A percentile compares a stretch with the other conserved stretches of the same genome.
These are phyloP conservation scores for Pelodytes ibericus DNA, from an alignment of 2,797 vertebrate species.

Conservation along the genomic window DNA sequence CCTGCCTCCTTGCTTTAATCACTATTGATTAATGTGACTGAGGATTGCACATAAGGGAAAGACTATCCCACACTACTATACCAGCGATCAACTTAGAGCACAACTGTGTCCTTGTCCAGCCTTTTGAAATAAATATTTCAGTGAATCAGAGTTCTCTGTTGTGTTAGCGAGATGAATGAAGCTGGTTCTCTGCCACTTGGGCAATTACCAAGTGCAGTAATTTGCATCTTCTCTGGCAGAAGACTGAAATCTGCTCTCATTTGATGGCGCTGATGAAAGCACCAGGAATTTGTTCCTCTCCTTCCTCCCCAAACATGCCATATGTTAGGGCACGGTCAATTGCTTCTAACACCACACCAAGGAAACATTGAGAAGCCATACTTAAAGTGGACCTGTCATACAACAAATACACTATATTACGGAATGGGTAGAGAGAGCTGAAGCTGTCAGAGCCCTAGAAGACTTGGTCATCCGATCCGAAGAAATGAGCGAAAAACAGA, in stretches of 20 bases:
- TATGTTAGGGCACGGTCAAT: slow-evolving; percentile 6
- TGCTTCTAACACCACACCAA: not conserved
- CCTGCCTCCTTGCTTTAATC: too few species aligned
- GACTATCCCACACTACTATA: too few species aligned
- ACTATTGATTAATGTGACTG: too few species aligned
- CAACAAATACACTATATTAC: too few species aligned
- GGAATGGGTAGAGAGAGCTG: too few species aligned
- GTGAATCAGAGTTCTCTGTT: not conserved
- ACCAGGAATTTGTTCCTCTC: not conserved
- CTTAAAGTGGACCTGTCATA: too few species aligned
- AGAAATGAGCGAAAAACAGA: too few species aligned
- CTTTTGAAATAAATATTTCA: slow-evolving; percentile 14
- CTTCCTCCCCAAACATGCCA: not conserved
- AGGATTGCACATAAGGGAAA: too few species aligned
- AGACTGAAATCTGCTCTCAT: not conserved
- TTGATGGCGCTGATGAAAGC: not conserved
- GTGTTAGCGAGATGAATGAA: not conserved
- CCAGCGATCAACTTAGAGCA: too few species aligned
- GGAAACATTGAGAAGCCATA: not conserved
- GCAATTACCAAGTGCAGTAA: not conserved
- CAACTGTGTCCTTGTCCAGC: too few species aligned
- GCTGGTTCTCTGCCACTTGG: slow-evolving; percentile 27
- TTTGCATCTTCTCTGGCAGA: slow-evolving; percentile 11
- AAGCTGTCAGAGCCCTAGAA: too few species aligned
- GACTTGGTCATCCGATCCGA: too few species aligned